Evolutionary conservation across 2,888 invertebrate species (phyloP).

Genomic region (Bembecia ichneumoniformis): DNA sequence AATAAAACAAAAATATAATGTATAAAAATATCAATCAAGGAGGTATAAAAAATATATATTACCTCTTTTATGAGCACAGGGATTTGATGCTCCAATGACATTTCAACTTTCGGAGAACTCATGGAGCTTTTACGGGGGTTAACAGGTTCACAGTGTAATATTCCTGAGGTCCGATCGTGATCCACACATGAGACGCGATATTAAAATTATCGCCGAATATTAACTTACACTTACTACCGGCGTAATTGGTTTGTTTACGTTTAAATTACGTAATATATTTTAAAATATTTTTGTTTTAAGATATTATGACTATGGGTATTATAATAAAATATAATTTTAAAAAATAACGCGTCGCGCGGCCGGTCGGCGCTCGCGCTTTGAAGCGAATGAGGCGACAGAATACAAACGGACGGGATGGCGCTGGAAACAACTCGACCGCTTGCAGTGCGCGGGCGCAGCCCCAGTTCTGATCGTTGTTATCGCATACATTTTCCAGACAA

Average conservation of each 20-base stretch:
- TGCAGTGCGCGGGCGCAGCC: constrained; percentile 2
- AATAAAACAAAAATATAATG: no score
- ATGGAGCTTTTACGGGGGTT: constrained; percentile 22
- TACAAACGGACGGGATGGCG: not conserved
- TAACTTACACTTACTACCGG: not conserved
- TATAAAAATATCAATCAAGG: no score
- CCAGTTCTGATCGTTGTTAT: constrained; percentile 5
- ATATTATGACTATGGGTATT: constrained; percentile 24
- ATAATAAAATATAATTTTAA: not conserved
- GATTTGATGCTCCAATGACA: constrained; percentile 60
- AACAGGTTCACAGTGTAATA: constrained; percentile 29
- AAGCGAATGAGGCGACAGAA: not conserved
- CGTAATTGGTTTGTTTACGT: not conserved
- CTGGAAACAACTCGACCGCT: not conserved
- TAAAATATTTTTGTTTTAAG: not conserved
- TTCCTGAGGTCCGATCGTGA: constrained; percentile 20
- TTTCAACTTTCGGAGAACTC: constrained; percentile 52
- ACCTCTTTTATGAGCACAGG: constrained; percentile 62
- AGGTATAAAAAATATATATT: constrained; percentile 11
- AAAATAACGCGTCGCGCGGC: constrained; percentile 27
- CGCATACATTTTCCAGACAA: no score
- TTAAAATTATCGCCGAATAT: not conserved
- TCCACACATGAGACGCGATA: constrained; percentile 20
- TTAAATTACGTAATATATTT: not conserved
- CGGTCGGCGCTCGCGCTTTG: constrained; percentile 42